These are phyloP conservation scores for Cossypha niveicapilla DNA, from an alignment of 2,797 vertebrate genomes.

Conservation along the genomic window DNA sequence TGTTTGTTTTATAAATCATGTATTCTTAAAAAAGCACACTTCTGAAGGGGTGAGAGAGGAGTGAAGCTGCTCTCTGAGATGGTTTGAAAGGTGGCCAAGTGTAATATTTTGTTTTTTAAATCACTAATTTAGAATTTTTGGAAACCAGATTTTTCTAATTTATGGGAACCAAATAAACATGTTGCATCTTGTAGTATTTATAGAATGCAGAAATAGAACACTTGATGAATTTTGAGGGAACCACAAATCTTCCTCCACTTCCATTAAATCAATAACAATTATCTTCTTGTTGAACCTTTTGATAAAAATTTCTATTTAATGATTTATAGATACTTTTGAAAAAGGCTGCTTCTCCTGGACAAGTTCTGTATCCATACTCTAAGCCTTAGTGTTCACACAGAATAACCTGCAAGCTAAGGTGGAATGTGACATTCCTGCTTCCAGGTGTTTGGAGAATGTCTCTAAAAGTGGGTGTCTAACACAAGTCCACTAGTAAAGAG, in stretches of 20 bases:
- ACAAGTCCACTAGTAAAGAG: background rate
- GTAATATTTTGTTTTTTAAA: slow-evolving; percentile 60
- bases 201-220: slow-evolving; percentile 63
- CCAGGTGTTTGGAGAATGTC: background rate
- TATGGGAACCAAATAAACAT: slow-evolving; percentile 70
- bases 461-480: background rate
- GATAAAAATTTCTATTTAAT: slow-evolving; percentile 74
- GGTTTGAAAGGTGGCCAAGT: slow-evolving; percentile 32
- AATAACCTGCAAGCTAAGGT: background rate
- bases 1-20: slow-evolving; percentile 55
- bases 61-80: slow-evolving; percentile 36
- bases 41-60: slow-evolving; percentile 36
- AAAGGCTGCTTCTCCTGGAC: slow-evolving; percentile 56
- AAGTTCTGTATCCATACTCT: slow-evolving; percentile 3
- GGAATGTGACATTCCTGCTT: background rate
- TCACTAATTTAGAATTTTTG: slow-evolving; percentile 58
- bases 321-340: slow-evolving; percentile 67
- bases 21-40: slow-evolving; percentile 75
- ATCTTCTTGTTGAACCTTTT: slow-evolving; percentile 64
- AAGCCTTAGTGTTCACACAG: slow-evolving; percentile 23
- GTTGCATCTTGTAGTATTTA: slow-evolving; percentile 64
- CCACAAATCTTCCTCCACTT: slow-evolving; percentile 59
- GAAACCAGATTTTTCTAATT: slow-evolving; percentile 74
- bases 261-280: slow-evolving; percentile 21
- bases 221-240: slow-evolving; percentile 70